Percentiles rank a stretch among this genome's conserved stretches.
Conservation (phyloP, 2,888 invertebrate species). For the Rapana venosa region DNA sequence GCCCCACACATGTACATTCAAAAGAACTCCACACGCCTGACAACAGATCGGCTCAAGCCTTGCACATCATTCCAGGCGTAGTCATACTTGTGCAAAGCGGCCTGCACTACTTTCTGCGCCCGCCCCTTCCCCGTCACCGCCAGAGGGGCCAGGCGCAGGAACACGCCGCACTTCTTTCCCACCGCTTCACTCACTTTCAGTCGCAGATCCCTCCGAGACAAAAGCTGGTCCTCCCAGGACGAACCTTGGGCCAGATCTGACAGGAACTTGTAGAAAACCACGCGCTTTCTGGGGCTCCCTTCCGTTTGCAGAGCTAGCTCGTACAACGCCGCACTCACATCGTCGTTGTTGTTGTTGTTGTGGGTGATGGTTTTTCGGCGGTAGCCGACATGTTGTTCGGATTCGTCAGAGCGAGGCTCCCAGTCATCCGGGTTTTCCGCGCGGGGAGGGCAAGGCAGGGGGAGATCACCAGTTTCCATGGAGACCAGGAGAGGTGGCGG, state of each 20-base stretch:
- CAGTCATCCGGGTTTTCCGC: background rate
- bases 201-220: background rate
- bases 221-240: constrained; percentile 27
- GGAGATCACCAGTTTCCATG: constrained; percentile 31
- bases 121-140: background rate
- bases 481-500: constrained; percentile 29
- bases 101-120: background rate
- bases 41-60: background rate
- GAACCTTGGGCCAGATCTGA: background rate
- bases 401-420: constrained; percentile 24
- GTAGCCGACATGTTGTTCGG: background rate
- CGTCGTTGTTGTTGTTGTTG: background rate
- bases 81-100: constrained; percentile 31
- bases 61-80: constrained; percentile 26
- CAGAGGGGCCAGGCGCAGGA: constrained; percentile 18
- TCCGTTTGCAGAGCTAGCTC: background rate
- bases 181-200: constrained; percentile 28
- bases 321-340: background rate
- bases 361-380: background rate
- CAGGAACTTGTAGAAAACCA: constrained; percentile 14
- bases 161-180: constrained; percentile 14
- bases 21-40: background rate
- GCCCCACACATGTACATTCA: background rate
- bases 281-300: background rate
- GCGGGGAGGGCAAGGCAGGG: background rate